Evolutionary conservation across 2,797 vertebrate species (phyloP), one percentile per base, ranked within the genome.

Genomic region (Tangara arthus): DNA sequence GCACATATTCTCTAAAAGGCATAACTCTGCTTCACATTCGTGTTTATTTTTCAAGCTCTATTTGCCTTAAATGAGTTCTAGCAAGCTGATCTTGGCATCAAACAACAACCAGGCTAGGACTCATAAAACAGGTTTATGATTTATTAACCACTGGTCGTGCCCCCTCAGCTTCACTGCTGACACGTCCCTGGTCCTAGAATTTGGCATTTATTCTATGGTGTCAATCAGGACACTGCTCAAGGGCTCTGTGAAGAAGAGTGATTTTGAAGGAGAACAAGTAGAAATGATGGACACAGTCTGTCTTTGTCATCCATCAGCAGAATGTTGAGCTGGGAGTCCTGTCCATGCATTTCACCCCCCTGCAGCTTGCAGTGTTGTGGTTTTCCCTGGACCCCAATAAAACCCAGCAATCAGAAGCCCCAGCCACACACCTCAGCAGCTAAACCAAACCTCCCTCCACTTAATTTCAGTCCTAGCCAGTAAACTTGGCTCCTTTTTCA

Each of bases 1-100:
- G 76, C 37, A 57, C 0, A 0, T 26, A 6, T n/a, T 59, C 42
- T n/a, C 28, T n/a, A 53, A 63, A 27, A 68, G 12, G 12, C 13
- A 17, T 7, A 77, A 39, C n/a, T 44, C 32, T 41, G 23, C 32
- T 46, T 47, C 63, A 50, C 13, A 6, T 56, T 77, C 27, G 4
- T 21, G 9, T 68, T 85, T 70, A 70, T 34, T 77, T 87, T 79
- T 63, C 42, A 71, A 82, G 34, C 10, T 52, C 20, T 79, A 13
- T 79, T 80, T 92, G 42, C 52, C 56, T 90, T 73, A 60, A 75
- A 55, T 1, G 7, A 55, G 11, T 39, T 66, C 46, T 49, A 37
- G 34, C 28, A 66, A 82, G 28, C 60, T 35, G 32, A 57, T 84
- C 26, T 39, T 37, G 42, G 21, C 39, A 61, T 90, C 50, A 65